Base-by-base conservation (phyloP, 2,113 vertebrate species). In the Platysteira castanea region DNA sequence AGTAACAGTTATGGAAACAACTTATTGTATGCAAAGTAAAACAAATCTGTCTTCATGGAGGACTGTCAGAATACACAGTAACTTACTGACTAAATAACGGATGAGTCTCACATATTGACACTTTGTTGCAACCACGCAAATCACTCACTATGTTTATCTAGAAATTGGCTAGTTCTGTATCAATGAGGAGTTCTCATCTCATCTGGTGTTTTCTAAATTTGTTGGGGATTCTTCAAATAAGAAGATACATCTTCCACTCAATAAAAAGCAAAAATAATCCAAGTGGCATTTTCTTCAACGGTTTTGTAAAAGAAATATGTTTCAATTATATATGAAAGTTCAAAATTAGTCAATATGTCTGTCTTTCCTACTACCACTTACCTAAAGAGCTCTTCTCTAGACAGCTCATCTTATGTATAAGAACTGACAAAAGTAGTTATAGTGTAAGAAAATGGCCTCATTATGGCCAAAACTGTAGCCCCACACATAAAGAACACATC, bases 1-100 rank as follows among this genome's bases (percentile, higher is more conserved):
- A 94, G 91, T 13, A 94, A 90, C 50, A 85, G 60, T 65, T 96
- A 85, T 24, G 68, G 64, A 86, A 96, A 92, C 70, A 91, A 84
- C 86, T 68, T 95, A 96, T 80, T 95, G 75, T 91, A 95, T 76
- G 84, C 83, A 95, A 89, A 95, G 79, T 67, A 96, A 97, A 92
- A 85, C 92, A 79, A 90, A 89, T 93, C 95, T 97, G 86, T 95
- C 63, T 86, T 95, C 37, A 41, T 9, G n/a, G 35, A 84, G 39
- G 24, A 94, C 52, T 95, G 80, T 93, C 86, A 97, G 75, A 95
- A 92, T 74, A 94, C 61, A 74, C 82, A 95, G 87, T 49, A 90
- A 80, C 53, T 69, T 83, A 27, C 69, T 87, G 81, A 94, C 47
- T 79, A 87, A 81, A 91, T 84, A 96, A 90, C 4, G 87, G 73